phyloP scores from a whole-genome alignment of 2,888 invertebrate species.

The Drosophila fulvimacula region DNA sequence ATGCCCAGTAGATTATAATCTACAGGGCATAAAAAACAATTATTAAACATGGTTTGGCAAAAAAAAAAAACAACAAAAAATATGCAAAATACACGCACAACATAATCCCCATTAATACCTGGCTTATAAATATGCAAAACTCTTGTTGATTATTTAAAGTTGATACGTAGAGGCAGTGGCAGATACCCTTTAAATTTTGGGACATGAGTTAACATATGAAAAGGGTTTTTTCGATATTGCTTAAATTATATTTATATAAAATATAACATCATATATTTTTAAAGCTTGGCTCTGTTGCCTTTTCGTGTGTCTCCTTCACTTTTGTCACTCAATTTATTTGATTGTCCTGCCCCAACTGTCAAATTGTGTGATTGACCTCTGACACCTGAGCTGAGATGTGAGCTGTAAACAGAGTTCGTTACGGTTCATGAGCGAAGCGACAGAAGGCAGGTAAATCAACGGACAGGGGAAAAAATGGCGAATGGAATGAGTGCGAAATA shows the following conservation, averaged over 20 bases:
- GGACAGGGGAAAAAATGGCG: neutral
- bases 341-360: constrained; percentile 40
- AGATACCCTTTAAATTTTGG: neutral
- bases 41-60: neutral
- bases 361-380: constrained; percentile 43
- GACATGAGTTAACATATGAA: too few relatives aligned
- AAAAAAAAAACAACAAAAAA: neutral
- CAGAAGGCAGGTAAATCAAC: neutral
- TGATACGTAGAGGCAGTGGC: neutral
- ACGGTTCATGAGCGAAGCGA: constrained; percentile 18
- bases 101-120: constrained; percentile 35
- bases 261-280: neutral
- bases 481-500: neutral
- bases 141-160: constrained; percentile 8
- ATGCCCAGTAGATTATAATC: constrained; percentile 17
- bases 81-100: constrained; percentile 24
- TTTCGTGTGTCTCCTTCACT: neutral
- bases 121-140: constrained; percentile 21
- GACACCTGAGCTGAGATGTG: constrained; percentile 29
- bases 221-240: neutral
- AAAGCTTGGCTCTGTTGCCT: neutral
- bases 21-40: constrained; percentile 6
- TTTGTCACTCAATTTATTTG: constrained; percentile 39
- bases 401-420: constrained; percentile 22
- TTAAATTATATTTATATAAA: neutral